Evolutionary conservation across 2,797 vertebrate species (phyloP).

Genomic region (Pantherophis alleghaniensis): DNA sequence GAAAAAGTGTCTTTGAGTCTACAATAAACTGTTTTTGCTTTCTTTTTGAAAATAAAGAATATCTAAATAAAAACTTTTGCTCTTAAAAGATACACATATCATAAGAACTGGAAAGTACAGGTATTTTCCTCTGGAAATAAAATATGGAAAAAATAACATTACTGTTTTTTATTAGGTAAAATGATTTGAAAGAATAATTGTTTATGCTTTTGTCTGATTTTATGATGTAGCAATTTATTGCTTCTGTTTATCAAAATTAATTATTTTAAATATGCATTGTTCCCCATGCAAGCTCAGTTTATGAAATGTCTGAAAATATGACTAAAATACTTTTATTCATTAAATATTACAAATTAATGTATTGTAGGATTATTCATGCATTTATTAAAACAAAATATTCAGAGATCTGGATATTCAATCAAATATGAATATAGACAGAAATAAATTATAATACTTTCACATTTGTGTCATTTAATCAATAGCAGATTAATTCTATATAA

Average conservation of each 20-base stretch:
- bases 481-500: not conserved
- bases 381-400: not conserved
- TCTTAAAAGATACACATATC: not conserved
- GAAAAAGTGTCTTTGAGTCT: not conserved
- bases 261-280: not conserved
- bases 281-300: not conserved
- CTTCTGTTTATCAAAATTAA: not conserved
- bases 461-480: not conserved
- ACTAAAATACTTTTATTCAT: not conserved
- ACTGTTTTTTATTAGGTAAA: not conserved
- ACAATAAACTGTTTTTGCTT: not conserved
- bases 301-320: not conserved
- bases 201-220: not conserved
- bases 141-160: not conserved
- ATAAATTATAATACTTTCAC: not conserved
- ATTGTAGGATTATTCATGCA: not conserved
- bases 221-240: not conserved
- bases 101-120: not conserved
- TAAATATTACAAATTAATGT: not conserved
- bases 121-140: not conserved
- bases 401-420: not conserved
- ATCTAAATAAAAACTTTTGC: not conserved
- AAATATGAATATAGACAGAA: not conserved
- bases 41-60: not conserved
- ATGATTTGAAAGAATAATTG: not conserved